A percentile compares a stretch with the other conserved stretches of the same genome.
Evolutionary conservation across 2,888 invertebrate genomes (phyloP).

Genomic region (Ephialtes manifestator): DNA sequence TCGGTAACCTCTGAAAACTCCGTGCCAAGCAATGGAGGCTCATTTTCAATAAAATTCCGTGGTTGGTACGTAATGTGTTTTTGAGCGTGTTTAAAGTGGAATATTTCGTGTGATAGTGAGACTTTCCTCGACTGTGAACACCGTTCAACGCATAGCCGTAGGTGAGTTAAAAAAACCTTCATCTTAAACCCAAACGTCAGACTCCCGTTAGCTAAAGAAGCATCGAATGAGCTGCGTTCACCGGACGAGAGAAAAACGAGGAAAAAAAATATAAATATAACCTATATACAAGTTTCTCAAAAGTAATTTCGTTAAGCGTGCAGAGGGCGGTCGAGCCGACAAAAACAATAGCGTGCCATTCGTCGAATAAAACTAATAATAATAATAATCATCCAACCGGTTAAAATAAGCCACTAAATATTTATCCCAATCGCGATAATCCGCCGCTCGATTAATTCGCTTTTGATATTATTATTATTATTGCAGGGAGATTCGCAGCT

Average conservation of each 20-base stretch:
- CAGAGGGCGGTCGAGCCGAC: constrained; percentile 50
- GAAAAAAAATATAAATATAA: constrained; percentile 77
- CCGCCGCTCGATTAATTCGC: neutral
- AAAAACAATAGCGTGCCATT: constrained; percentile 34
- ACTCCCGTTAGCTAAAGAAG: neutral
- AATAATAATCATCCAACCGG: constrained; percentile 1
- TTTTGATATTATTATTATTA: neutral
- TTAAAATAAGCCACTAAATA: neutral
- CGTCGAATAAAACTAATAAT: too few relatives aligned
- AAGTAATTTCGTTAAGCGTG: constrained; percentile 43
- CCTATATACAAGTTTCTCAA: constrained; percentile 66
- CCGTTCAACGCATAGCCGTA: constrained; percentile 77
- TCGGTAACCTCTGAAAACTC: constrained; percentile 80
- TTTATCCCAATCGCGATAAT: neutral
- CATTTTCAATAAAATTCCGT: constrained; percentile 83
- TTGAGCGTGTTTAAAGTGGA: constrained; percentile 80
- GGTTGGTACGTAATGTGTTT: constrained; percentile 82
- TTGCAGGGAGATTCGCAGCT: neutral
- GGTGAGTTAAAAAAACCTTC: constrained; percentile 68
- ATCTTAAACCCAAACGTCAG: neutral
- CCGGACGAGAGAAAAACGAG: constrained; percentile 47
- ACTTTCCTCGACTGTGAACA: constrained; percentile 79
- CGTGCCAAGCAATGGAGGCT: constrained; percentile 84
- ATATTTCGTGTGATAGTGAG: constrained; percentile 81
- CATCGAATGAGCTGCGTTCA: constrained; percentile 7